Conservation (phyloP, 2,113 vertebrate genomes). For the Lepus americanus region DNA sequence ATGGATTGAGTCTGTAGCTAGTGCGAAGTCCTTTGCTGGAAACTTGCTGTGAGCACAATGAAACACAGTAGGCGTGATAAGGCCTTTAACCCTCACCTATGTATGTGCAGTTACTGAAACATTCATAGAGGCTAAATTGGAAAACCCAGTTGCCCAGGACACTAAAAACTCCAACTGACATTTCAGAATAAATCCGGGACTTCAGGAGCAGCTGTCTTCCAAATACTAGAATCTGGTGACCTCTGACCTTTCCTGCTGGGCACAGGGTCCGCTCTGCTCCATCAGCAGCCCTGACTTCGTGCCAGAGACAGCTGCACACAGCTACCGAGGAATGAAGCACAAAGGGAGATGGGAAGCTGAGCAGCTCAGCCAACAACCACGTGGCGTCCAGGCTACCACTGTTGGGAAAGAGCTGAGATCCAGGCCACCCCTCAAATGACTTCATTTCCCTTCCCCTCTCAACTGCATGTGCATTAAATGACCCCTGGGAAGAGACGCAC, state of each 20-base stretch:
- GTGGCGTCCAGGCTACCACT: rapidly evolving
- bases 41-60: rapidly evolving
- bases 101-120: background rate
- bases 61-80: background rate
- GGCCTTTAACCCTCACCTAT: background rate
- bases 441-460: background rate
- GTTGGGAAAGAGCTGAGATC: too few species aligned
- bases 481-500: rapidly evolving
- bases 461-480: rapidly evolving
- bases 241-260: too few species aligned
- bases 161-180: background rate
- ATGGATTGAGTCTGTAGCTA: too few species aligned
- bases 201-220: rapidly evolving
- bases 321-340: background rate
- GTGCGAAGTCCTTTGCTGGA: background rate
- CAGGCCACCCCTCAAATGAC: rapidly evolving
- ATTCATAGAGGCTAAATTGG: background rate
- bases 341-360: background rate
- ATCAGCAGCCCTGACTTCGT: background rate
- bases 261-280: background rate
- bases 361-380: rapidly evolving
- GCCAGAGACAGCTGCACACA: background rate
- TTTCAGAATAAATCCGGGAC: background rate
- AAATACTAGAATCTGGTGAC: background rate
- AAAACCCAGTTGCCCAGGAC: background rate